Evolutionary conservation across 2,888 invertebrate genomes (phyloP).

Genomic region (Oithona nana): DNA sequence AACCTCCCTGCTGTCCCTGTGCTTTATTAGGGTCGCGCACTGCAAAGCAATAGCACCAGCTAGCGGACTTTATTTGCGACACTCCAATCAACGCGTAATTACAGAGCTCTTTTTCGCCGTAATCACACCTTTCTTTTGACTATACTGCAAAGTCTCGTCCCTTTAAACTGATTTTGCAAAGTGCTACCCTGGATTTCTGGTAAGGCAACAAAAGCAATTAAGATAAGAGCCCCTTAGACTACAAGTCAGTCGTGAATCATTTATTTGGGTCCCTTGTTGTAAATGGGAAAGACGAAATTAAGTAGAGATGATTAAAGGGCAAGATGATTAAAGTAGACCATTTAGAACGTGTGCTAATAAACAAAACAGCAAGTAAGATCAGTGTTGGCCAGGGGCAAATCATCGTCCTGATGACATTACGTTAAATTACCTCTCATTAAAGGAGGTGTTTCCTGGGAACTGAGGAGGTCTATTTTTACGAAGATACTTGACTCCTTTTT

Average conservation of each 20-base stretch:
- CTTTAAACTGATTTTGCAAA: not conserved
- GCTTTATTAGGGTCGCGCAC: not conserved
- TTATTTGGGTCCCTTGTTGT: not conserved
- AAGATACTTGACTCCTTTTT: too few relatives aligned
- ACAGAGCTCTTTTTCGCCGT: too few relatives aligned
- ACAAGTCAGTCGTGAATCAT: not conserved
- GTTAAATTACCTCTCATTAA: too few relatives aligned
- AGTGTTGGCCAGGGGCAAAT: not conserved
- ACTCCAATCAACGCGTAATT: too few relatives aligned
- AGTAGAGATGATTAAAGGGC: not conserved
- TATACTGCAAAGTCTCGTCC: too few relatives aligned
- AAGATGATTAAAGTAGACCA: not conserved
- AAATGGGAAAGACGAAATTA: not conserved
- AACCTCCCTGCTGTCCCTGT: too few relatives aligned
- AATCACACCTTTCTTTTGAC: too few relatives aligned
- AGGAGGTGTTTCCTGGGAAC: too few relatives aligned
- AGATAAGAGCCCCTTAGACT: not conserved
- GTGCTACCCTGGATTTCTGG: not conserved
- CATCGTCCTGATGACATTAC: not conserved
- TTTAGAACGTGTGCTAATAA: not conserved
- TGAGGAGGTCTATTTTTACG: too few relatives aligned
- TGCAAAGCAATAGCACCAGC: not conserved
- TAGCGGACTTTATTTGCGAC: not conserved
- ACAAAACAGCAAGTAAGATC: not conserved
- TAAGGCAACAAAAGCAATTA: not conserved